Evolutionary conservation across 2,113 vertebrate species (phyloP).

Genomic region (Herpetotheres cachinnans): DNA sequence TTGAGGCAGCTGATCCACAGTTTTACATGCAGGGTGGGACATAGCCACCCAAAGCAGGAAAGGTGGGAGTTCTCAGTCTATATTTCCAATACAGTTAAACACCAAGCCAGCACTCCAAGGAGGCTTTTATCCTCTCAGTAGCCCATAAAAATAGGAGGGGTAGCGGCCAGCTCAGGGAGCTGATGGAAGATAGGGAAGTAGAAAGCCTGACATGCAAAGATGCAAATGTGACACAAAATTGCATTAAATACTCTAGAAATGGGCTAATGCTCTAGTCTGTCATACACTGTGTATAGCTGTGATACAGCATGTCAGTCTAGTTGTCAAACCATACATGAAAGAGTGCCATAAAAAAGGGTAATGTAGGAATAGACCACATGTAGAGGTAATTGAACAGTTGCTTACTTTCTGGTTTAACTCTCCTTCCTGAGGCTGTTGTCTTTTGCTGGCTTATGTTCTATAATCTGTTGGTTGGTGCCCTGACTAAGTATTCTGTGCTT

Average conservation of each 20-base stretch:
- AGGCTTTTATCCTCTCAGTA: neutral
- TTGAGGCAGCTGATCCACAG: neutral
- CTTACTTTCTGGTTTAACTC: constrained; percentile 23
- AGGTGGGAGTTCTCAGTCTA: neutral
- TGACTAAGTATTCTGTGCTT: constrained; percentile 22
- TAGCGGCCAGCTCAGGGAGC: neutral
- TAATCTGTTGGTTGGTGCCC: constrained; percentile 41
- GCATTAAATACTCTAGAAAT: neutral
- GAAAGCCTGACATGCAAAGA: neutral
- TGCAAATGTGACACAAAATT: neutral
- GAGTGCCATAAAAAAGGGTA: constrained; percentile 23
- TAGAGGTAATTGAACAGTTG: constrained; percentile 40
- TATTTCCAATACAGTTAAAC: neutral
- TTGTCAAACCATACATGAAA: neutral
- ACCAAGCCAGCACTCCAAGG: neutral
- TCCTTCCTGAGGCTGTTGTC: constrained; percentile 28
- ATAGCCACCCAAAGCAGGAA: neutral
- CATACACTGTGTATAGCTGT: neutral
- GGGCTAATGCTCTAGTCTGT: constrained; percentile 29
- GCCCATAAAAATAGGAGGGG: neutral
- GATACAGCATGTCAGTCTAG: constrained; percentile 13
- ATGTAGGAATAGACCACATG: neutral
- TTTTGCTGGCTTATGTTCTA: constrained; percentile 41
- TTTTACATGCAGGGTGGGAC: neutral
- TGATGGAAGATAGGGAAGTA: neutral